Percentiles rank a stretch among this genome's conserved stretches.
These are phyloP conservation scores for Drosophila miranda DNA, from an alignment of 1,140 invertebrate species.

Conservation along the genomic window DNA sequence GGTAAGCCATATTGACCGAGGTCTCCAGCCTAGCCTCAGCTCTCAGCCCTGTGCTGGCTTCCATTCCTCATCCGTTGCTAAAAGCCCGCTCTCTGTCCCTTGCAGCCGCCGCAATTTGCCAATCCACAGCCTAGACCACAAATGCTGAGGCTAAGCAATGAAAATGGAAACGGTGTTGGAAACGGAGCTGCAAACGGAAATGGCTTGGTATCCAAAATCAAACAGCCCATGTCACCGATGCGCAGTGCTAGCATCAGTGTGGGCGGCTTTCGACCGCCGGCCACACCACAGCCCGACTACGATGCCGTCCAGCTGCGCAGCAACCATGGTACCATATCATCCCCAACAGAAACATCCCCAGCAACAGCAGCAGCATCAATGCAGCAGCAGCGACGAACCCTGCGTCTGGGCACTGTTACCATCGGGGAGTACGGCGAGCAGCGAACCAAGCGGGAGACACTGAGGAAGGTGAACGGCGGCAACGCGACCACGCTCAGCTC, in stretches of 20 bases:
- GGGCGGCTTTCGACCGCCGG: slow-evolving; percentile 59
- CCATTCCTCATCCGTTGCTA: too few relatives aligned
- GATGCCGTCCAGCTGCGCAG: slow-evolving; percentile 59
- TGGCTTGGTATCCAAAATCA: slow-evolving; percentile 31
- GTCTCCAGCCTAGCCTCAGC: neutral
- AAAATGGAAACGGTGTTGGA: slow-evolving; percentile 16
- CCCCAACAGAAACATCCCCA: neutral
- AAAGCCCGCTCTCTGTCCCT: neutral
- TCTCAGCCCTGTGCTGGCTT: neutral
- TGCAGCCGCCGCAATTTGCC: slow-evolving; percentile 81
- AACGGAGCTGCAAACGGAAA: slow-evolving; percentile 11
- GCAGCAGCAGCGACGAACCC: slow-evolving; percentile 62
- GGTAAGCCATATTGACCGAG: slow-evolving; percentile 81
- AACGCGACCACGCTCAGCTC: slow-evolving; percentile 7
- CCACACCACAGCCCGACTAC: slow-evolving; percentile 86
- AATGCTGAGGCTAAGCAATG: slow-evolving; percentile 37
- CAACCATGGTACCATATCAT: slow-evolving; percentile 40
- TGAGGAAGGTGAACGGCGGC: slow-evolving; percentile 65
- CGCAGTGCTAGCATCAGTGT: slow-evolving; percentile 60
- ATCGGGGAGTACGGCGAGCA: slow-evolving; percentile 87
- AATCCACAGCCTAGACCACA: slow-evolving; percentile 53
- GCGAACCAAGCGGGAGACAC: slow-evolving; percentile 82
- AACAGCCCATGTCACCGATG: slow-evolving; percentile 54
- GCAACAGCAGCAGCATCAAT: slow-evolving; percentile 65
- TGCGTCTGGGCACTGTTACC: slow-evolving; percentile 85